Evolutionary conservation across 1,140 invertebrate species (phyloP).

Genomic region (Brachionus rubens): DNA sequence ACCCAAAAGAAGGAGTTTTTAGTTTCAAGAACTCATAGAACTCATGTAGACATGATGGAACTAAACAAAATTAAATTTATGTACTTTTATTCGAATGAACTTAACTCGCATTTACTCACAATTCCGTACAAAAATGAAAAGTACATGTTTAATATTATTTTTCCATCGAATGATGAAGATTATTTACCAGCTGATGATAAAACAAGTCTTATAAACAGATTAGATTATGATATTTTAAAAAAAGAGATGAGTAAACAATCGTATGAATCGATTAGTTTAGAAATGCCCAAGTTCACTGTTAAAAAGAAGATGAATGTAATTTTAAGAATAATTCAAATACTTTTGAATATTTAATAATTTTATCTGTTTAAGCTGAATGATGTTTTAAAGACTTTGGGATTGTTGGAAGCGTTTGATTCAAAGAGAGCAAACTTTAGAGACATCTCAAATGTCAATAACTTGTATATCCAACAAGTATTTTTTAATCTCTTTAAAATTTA

Average conservation of each 20-base stretch:
- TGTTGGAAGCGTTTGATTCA: not conserved
- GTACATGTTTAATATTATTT: not conserved
- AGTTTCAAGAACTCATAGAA: not conserved
- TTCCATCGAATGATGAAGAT: conserved; percentile 9
- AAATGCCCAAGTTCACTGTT: not conserved
- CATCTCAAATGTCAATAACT: not conserved
- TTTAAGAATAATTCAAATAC: too few species aligned
- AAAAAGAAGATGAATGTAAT: conserved; percentile 27
- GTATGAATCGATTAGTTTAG: not conserved
- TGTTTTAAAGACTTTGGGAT: not conserved
- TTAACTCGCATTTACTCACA: not conserved
- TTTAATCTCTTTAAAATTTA: not conserved
- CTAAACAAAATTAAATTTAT: not conserved
- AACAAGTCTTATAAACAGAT: not conserved
- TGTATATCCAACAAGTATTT: conserved; percentile 16
- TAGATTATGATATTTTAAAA: conserved; percentile 7
- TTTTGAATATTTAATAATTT: too few species aligned
- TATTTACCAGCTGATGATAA: not conserved
- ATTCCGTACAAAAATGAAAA: conserved; percentile 13
- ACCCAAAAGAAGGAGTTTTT: conserved; percentile 20
- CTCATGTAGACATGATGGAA: not conserved
- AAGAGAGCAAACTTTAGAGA: not conserved
- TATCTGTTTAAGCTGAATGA: too few species aligned
- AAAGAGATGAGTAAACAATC: not conserved
- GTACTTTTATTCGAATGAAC: not conserved